Evolutionary conservation across 2,888 invertebrate species (phyloP), one percentile per base, ranked within the genome.

Genomic region (Eueremaeus valkanovi): DNA sequence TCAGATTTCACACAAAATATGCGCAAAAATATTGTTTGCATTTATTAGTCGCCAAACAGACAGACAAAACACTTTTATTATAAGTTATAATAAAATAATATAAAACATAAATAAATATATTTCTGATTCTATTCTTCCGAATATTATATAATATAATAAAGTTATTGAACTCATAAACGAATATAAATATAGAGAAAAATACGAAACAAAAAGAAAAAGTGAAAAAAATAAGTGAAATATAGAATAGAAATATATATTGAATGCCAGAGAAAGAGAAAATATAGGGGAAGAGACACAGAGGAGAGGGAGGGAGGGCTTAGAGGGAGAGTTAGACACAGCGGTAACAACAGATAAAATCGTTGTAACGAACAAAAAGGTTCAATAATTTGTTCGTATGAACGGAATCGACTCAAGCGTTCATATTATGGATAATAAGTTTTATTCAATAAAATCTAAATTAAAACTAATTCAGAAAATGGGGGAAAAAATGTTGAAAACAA

Each of bases 171-270:
- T 55, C 24, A n/a, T 9, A 55, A 27, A 27, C 55, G 3, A 24
- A 55, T n/a, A n/a, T 21, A 24, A 55, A 55, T 55, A 55, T 13
- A 55, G 21, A 55, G 24, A 55, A 55, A 24, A 11, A 21, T 6
- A 51, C 11, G 11, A 45, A 49, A 49, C 21, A 49, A 49, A n/a
- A n/a, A n/a, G n/a, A n/a, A n/a, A n/a, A n/a, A n/a, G n/a, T n/a
- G n/a, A n/a, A 24, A 55, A 55, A 45, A 45, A 55, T 21, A 6
- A 36, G 68, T 68, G 68, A 40, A 31, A 42, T 68, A 40, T 42
- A 68, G 68, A 68, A 42, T 31, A 21, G 68, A 42, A 31, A 68
- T n/a, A n/a, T n/a, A n/a, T n/a, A n/a, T 29, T 40, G 42, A 42
- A 68, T n/a, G 27, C 2, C 3, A 63, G 63, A 63, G 27, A 36